Evolutionary conservation across 2,797 vertebrate genomes (phyloP).

Genomic region (Pseudochirops cupreus): DNA sequence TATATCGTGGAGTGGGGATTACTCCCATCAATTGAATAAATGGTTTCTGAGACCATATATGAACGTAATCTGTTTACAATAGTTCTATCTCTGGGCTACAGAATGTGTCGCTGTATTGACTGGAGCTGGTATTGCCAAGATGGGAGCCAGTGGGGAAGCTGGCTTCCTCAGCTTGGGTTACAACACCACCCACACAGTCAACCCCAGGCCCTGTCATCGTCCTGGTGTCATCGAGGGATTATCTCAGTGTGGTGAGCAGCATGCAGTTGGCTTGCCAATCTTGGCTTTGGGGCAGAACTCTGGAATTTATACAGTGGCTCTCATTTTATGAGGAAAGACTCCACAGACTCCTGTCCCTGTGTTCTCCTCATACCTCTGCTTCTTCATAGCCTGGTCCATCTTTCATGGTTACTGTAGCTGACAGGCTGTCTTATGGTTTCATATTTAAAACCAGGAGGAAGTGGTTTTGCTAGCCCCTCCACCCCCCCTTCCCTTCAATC

Average conservation of each 20-base stretch:
- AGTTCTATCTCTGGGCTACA: not conserved
- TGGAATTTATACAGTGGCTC: not conserved
- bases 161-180: slow-evolving; percentile 6
- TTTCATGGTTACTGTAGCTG: not conserved
- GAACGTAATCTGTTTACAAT: not conserved
- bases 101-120: not conserved
- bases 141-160: not conserved
- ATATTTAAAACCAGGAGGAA: not conserved
- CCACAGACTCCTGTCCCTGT: not conserved
- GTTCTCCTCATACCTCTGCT: not conserved
- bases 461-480: not conserved
- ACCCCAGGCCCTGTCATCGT: not conserved
- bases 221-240: not conserved
- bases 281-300: not conserved
- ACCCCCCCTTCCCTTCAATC: not conserved
- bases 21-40: not conserved
- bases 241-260: not conserved
- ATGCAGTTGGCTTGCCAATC: not conserved
- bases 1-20: not conserved
- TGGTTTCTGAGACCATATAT: not conserved
- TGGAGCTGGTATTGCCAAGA: not conserved
- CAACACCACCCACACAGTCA: not conserved
- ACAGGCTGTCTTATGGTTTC: not conserved
- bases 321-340: not conserved
- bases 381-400: not conserved